These are phyloP conservation scores for Arothron firmamentum DNA, from an alignment of 2,113 vertebrate genomes.

Conservation along the genomic window DNA sequence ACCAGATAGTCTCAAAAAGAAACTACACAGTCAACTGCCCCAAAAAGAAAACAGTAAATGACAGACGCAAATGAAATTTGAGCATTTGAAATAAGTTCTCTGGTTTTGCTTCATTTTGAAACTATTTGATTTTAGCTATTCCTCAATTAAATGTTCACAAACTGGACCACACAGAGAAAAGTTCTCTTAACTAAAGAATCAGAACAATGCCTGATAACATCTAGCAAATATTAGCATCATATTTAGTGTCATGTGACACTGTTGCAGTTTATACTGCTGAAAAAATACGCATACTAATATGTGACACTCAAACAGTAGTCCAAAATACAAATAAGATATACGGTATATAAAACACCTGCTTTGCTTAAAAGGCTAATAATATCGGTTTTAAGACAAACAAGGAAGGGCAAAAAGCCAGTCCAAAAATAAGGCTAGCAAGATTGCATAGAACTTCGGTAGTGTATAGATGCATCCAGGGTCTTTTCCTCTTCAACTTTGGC, in stretches of 20 bases:
- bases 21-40: too few relatives aligned
- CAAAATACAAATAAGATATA: constrained; percentile 14
- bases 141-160: too few relatives aligned
- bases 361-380: constrained; percentile 58
- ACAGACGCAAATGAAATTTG: not conserved
- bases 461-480: constrained; percentile 62
- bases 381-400: constrained; percentile 35
- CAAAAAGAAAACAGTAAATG: not conserved
- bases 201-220: too few relatives aligned
- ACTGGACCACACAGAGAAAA: too few relatives aligned
- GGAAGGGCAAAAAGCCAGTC: constrained; percentile 51
- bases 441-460: constrained; percentile 78
- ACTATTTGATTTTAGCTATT: too few relatives aligned
- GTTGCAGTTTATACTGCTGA: constrained; percentile 30
- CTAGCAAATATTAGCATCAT: too few relatives aligned
- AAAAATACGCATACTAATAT: constrained; percentile 25
- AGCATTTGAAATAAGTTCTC: too few relatives aligned
- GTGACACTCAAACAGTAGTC: constrained; percentile 18
- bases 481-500: constrained; percentile 55
- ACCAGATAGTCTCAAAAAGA: too few relatives aligned
- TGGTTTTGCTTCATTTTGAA: too few relatives aligned
- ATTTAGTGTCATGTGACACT: not conserved
- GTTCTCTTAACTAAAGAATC: too few relatives aligned
- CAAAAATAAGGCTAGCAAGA: constrained; percentile 68
- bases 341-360: constrained; percentile 57